A percentile compares a stretch with the other conserved stretches of the same genome.
Evolutionary conservation across 2,113 vertebrate genomes (phyloP).

Genomic region (Ictalurus punctatus): DNA sequence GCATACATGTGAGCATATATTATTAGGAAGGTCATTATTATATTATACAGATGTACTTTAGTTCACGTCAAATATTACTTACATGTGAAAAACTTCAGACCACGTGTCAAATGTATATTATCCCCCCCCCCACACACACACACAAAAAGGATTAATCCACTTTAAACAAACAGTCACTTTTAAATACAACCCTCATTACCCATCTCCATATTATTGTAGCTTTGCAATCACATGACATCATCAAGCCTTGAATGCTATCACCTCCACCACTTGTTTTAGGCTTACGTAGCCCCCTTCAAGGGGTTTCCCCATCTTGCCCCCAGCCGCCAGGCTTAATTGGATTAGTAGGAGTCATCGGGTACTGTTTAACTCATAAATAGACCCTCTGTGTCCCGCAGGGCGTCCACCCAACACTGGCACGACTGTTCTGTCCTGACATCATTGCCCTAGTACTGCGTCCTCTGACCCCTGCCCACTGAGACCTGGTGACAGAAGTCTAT

Average conservation of each 20-base stretch:
- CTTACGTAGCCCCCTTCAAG: background rate
- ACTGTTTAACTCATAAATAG: slow-evolving; percentile 56
- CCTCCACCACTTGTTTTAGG: background rate
- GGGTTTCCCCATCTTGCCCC: slow-evolving; percentile 24
- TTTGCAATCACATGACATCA: background rate
- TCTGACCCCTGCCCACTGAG: slow-evolving; percentile 46
- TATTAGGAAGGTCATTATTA: background rate
- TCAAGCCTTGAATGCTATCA: background rate
- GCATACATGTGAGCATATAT: background rate
- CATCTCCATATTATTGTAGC: background rate
- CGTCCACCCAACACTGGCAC: slow-evolving; percentile 34
- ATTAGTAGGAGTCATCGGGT: slow-evolving; percentile 52
- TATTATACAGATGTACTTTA: background rate
- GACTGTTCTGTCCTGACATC: slow-evolving; percentile 49
- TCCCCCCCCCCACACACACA: no score
- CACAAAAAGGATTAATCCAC: background rate
- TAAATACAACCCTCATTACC: background rate
- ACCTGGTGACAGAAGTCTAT: slow-evolving; percentile 42
- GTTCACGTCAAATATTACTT: background rate
- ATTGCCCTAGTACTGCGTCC: slow-evolving; percentile 43
- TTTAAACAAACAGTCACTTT: background rate
- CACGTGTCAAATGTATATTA: background rate
- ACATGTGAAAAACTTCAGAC: background rate
- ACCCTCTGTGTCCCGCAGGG: slow-evolving; percentile 50
- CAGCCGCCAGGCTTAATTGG: slow-evolving; percentile 45